Base-by-base conservation (phyloP, 2,888 invertebrate genomes). In the Fragum fragum region DNA sequence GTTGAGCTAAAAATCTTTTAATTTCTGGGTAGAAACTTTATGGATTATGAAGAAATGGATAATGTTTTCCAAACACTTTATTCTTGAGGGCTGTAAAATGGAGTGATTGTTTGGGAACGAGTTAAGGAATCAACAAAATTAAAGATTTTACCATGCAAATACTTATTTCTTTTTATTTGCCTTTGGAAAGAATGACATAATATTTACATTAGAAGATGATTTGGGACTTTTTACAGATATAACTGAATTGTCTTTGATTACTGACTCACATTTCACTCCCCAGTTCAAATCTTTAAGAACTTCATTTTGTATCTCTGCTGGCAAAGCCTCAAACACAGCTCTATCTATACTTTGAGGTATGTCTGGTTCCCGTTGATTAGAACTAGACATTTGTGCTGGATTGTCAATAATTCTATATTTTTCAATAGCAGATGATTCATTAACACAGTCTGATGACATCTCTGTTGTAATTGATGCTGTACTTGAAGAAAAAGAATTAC, bases 271-370 rank as follows among this genome's bases (percentile, higher is more conserved):
- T 9, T 21, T 52, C 36, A 66, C 5, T 47, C 66, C 63, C 55
- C 42, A 68, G 36, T 83, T 59, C 83, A 85, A 85, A 42, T 89
- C 87, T 7, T 73, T 66, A 11, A 87, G 69, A 16, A 90, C 66
- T 68, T 92, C 92, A n/a, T 86, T 70, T 59, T 89, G 90, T 47
- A 91, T 90, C 16, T 90, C 90, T 32, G 79, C 28, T 29, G 92
- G 91, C 26, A 91, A 76, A 16, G 79, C 73, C 21, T 36, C n/a
- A 80, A 91, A 91, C 21, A 91, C 88, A 1, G 87, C 86, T 32
- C 77, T 76, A 69, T 90, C 91, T 26, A 91, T 78, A 59, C 83
- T 77, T 66, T 75, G 61, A 3, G 90, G 89, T 18, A 66, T 55
- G 18, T 68, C 68, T 11, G 32, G 36, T n/a, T 2, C 7, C 18